Evolutionary conservation across 2,113 vertebrate species (phyloP).

Genomic region (Melozone crissalis): DNA sequence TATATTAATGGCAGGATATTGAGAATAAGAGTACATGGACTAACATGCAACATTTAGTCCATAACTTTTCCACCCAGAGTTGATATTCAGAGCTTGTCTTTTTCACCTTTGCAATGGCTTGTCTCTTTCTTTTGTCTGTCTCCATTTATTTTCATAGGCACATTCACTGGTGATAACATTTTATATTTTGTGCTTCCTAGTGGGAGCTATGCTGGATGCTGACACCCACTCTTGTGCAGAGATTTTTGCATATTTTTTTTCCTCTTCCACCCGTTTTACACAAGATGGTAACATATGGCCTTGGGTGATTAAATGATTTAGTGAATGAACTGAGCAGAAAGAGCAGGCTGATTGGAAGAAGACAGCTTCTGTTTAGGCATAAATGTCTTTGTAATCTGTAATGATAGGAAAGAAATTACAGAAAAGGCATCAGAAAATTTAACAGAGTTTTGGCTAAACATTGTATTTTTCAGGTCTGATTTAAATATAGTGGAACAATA

Average conservation of each 20-base stretch:
- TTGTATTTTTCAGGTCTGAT: conserved; percentile 31
- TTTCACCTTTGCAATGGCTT: conserved; percentile 4
- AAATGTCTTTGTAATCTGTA: conserved; percentile 70
- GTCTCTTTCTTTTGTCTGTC: conserved; percentile 44
- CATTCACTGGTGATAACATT: conserved; percentile 44
- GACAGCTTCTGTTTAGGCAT: conserved; percentile 71
- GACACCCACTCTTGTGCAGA: conserved; percentile 64
- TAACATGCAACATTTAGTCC: background rate
- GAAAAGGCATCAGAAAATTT: conserved; percentile 47
- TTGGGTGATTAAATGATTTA: conserved; percentile 73
- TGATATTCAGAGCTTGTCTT: background rate
- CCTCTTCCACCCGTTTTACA: conserved; percentile 59
- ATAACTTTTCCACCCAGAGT: background rate
- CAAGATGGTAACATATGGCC: conserved; percentile 73
- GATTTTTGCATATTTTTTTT: conserved; percentile 44
- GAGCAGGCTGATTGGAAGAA: conserved; percentile 69
- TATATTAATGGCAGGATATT: background rate
- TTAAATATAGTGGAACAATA: conserved; percentile 39
- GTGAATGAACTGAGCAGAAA: conserved; percentile 71
- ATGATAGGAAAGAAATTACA: conserved; percentile 44
- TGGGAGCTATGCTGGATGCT: conserved; percentile 62
- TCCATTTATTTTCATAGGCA: conserved; percentile 10
- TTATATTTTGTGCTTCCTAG: conserved; percentile 55
- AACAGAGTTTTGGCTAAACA: conserved; percentile 55
- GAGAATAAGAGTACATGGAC: background rate